Evolutionary conservation across 1,140 invertebrate genomes (phyloP).

Genomic region (Drosophila setifemur): DNA sequence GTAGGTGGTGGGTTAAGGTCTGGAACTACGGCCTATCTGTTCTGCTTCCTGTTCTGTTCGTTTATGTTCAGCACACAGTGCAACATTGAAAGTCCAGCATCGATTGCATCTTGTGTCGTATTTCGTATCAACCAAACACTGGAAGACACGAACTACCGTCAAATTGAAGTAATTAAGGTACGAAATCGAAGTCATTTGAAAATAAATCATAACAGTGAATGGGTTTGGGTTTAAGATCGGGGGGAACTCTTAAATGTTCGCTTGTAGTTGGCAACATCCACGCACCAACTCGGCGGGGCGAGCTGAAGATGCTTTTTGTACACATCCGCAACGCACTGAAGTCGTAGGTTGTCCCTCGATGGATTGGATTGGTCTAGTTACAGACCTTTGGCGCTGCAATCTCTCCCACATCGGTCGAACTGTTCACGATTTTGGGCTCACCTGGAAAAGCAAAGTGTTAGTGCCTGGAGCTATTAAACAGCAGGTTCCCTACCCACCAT

Average conservation of each 20-base stretch:
- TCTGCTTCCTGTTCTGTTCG: slow-evolving; percentile 17
- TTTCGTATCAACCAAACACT: slow-evolving; percentile 35
- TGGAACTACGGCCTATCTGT: slow-evolving; percentile 30
- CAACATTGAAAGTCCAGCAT: slow-evolving; percentile 57
- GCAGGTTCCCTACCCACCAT: slow-evolving; percentile 39
- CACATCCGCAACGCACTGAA: slow-evolving; percentile 52
- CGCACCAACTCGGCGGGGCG: slow-evolving; percentile 28
- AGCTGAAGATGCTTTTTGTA: slow-evolving; percentile 55
- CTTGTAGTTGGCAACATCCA: slow-evolving; percentile 51
- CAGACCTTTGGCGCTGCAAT: slow-evolving; percentile 73
- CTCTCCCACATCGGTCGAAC: slow-evolving; percentile 61
- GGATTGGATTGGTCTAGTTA: slow-evolving; percentile 49
- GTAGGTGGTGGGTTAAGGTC: slow-evolving; percentile 10
- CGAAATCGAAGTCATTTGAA: slow-evolving; percentile 30
- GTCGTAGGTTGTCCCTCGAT: slow-evolving; percentile 44
- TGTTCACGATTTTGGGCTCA: slow-evolving; percentile 71
- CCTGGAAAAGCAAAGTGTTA: slow-evolving; percentile 24
- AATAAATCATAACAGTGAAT: slow-evolving; percentile 25
- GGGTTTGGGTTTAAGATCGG: slow-evolving; percentile 3
- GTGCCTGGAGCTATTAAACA: too few species aligned
- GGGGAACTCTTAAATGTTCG: slow-evolving; percentile 46
- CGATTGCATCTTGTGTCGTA: slow-evolving; percentile 49
- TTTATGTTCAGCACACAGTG: slow-evolving; percentile 49
- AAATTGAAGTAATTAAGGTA: slow-evolving; percentile 28
- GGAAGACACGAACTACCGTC: slow-evolving; percentile 51